Evolutionary conservation across 2,113 vertebrate genomes (phyloP), one percentile per base, ranked within the genome.

Genomic region (Hydrochoerus hydrochaeris): DNA sequence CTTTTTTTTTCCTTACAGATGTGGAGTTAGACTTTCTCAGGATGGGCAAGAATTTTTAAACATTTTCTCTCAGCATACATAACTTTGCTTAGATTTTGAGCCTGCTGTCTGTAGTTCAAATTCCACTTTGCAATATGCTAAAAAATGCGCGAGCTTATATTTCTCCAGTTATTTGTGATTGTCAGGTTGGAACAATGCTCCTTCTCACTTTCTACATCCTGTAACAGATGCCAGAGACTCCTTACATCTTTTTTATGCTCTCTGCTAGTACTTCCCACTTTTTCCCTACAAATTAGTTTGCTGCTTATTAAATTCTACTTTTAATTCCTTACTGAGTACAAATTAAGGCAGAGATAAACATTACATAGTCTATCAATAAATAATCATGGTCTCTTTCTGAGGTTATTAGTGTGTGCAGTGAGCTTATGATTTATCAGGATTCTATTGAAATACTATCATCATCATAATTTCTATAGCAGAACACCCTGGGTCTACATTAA

Each of bases 271-370:
- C 20, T 46, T 54, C 4, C 20, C 2, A 71, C 0, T 30, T 46
- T 4, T 2, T 49, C 11, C 0, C 26, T 41, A 13, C 44, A 30
- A 26, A 35, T 71, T 22, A 54, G 4, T 28, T 71, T 30, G 44
- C 3, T 91, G 20, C 0, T 65, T 13, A 19, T 6, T 38, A 69
- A 12, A n/a, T n/a, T 30, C 24, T 16, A 77, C 35, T 75, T 90
- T 46, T 60, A 65, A 44, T 82, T 4, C 28, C 32, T 5, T 5
- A 5, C 38, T 73, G 19, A 75, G 22, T 4, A 49, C 14, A 22
- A 5, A 49, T 2, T 16, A 46, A 65, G 3, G 0, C 0, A 52
- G 65, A 62, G 7, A 58, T 22, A 20, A 20, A 1, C 3, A 10
- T 20, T 35, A 60, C 3, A 28, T n/a, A 57, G 10, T 63, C 4